These are phyloP conservation scores for Hormiphora californensis DNA, from an alignment of 37 sponge, comb jelly and placozoan species.

Conservation along the genomic window DNA sequence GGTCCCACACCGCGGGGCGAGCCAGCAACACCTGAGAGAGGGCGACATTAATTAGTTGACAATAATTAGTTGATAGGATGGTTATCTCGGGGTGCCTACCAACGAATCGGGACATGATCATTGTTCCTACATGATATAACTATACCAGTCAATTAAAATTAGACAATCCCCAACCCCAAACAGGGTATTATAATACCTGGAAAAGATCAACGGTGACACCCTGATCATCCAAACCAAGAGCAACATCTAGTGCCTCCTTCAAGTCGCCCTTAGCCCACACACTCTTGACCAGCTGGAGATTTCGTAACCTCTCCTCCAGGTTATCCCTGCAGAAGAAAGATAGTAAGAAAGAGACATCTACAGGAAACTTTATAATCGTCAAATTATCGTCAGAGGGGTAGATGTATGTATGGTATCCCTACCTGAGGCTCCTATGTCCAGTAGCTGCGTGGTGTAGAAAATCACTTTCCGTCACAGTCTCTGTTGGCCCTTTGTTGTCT, in stretches of 20 bases:
- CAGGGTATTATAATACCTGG: too few relatives aligned
- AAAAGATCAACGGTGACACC: slow-evolving; percentile 14
- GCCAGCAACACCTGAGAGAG: neutral
- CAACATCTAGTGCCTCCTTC: slow-evolving; percentile 41
- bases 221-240: neutral
- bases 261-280: slow-evolving; percentile 41
- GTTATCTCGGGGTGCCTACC: too few relatives aligned
- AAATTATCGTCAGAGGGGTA: neutral
- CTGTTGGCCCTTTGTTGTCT: neutral
- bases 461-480: neutral
- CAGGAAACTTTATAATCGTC: too few relatives aligned
- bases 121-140: too few relatives aligned
- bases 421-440: slow-evolving; percentile 41
- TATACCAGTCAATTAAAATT: too few relatives aligned
- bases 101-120: too few relatives aligned
- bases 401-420: neutral
- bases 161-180: too few relatives aligned
- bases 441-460: neutral
- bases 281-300: neutral
- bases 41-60: neutral
- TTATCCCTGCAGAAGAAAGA: slow-evolving; percentile 7
- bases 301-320: neutral
- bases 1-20: slow-evolving; percentile 35
- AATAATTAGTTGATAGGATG: too few relatives aligned
- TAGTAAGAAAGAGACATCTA: neutral